Conservation (phyloP, 2,888 invertebrate genomes). For the Stratiomys singularior region DNA sequence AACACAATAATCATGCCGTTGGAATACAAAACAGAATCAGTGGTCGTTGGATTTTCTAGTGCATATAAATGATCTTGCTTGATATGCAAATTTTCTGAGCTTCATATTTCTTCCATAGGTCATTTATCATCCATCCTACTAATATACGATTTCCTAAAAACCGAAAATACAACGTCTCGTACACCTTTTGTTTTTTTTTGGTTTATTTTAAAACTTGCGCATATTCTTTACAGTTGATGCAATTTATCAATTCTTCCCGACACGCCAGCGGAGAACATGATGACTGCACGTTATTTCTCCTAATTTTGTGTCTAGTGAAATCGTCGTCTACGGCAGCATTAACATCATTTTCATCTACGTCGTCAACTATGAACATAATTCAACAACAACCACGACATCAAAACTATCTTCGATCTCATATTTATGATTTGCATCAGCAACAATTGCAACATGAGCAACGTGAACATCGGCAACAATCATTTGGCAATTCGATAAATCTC, state of each 20-base stretch:
- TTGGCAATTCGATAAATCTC: not conserved
- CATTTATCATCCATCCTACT: too few relatives aligned
- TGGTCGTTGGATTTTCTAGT: too few relatives aligned
- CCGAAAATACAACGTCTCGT: too few relatives aligned
- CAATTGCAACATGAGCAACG: slow-evolving; percentile 13
- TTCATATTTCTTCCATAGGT: too few relatives aligned
- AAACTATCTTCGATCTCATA: not conserved
- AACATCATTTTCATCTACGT: not conserved
- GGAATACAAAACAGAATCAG: too few relatives aligned
- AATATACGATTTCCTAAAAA: too few relatives aligned
- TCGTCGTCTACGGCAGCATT: too few relatives aligned
- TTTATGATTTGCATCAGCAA: slow-evolving; percentile 4
- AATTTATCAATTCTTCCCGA: slow-evolving; percentile 12
- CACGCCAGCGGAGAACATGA: not conserved
- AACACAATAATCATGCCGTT: too few relatives aligned
- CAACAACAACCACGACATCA: not conserved
- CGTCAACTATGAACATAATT: slow-evolving; percentile 38
- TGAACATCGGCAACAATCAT: slow-evolving; percentile 6
- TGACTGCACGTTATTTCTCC: not conserved
- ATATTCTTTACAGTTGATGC: slow-evolving; percentile 23
- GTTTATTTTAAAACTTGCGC: slow-evolving; percentile 11
- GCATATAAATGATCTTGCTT: too few relatives aligned
- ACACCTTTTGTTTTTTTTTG: not conserved
- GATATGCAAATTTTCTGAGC: too few relatives aligned
- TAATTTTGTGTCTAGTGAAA: slow-evolving; percentile 17